Evolutionary conservation across 1,140 invertebrate species (phyloP), one percentile per base, ranked within the genome.

Genomic region (Halotydeus destructor): DNA sequence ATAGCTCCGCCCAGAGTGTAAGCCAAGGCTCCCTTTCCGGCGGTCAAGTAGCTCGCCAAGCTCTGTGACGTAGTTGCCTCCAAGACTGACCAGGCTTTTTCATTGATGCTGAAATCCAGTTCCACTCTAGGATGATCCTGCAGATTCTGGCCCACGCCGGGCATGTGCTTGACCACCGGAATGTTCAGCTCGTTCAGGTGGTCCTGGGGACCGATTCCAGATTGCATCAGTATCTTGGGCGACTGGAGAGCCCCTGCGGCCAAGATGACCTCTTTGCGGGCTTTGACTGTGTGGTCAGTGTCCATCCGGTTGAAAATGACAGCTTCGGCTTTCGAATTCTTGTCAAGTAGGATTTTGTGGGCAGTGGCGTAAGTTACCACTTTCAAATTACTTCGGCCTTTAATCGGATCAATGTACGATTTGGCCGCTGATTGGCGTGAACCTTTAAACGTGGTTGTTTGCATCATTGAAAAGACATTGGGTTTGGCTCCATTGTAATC

Each of bases 61-160:
- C 45, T 45, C 3, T 18, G 3, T 2, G 27, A 14, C 9, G 19
- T 26, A 19, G 41, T 31, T 8, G 21, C 26, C 6, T 11, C 5
- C 21, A 38, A 31, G 8, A 49, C 26, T n/a, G n/a, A n/a, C 12
- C 9, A n/a, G 1, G 22, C 27, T 22, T 18, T 9, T n/a, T 35
- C 22, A 21, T 35, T 18, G 16, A 43, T 43, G 19, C 35, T 22
- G n/a, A n/a, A n/a, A n/a, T n/a, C n/a, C n/a, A n/a, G n/a, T 34
- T 30, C 25, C n/a, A 25, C 37, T n/a, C 23, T n/a, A 6, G 23
- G 5, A 19, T 64, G 63, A 36, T 62, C 60, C 40, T 60, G 56
- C 1, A 91, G 62, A 58, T 89, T 89, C 38, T 78, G 64, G 0
- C 85, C 85, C 3, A 89, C 84, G 12, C 67, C 43, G 0, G 78